phyloP scores from a whole-genome alignment of 1,140 invertebrate species.

The Delia radicum region DNA sequence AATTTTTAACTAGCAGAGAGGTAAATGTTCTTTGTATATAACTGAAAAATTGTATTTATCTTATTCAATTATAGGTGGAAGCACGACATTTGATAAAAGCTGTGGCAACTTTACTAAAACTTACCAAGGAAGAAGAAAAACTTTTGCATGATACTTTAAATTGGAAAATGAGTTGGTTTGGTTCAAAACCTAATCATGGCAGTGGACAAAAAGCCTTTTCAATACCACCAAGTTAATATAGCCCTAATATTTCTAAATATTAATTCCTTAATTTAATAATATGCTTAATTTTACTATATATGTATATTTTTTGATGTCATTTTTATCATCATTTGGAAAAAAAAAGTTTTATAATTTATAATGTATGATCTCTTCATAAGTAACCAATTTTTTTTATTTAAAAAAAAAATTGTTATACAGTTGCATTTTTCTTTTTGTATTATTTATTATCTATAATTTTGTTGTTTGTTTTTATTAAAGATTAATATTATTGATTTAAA shows the following conservation, averaged over 20 bases:
- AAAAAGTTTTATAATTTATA: neutral
- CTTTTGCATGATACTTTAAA: slow-evolving; percentile 83
- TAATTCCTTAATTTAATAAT: neutral
- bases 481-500: too few species aligned
- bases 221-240: slow-evolving; percentile 61
- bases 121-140: slow-evolving; percentile 84
- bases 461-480: neutral
- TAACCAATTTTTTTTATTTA: neutral
- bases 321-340: neutral
- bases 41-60: neutral
- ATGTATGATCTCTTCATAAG: neutral
- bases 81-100: slow-evolving; percentile 87
- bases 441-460: neutral
- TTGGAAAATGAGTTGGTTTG: slow-evolving; percentile 88
- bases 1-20: slow-evolving; percentile 87
- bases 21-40: slow-evolving; percentile 51
- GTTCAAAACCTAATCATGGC: slow-evolving; percentile 64
- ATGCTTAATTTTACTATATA: neutral
- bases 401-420: slow-evolving; percentile 2
- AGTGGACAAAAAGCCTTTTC: slow-evolving; percentile 63
- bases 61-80: slow-evolving; percentile 61
- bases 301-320: neutral
- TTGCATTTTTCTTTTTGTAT: neutral
- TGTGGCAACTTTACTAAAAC: slow-evolving; percentile 79
- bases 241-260: neutral